Percentiles rank a stretch among this genome's conserved stretches.
phyloP scores from a whole-genome alignment of 2,113 vertebrate species.

The Hydropotes inermis region DNA sequence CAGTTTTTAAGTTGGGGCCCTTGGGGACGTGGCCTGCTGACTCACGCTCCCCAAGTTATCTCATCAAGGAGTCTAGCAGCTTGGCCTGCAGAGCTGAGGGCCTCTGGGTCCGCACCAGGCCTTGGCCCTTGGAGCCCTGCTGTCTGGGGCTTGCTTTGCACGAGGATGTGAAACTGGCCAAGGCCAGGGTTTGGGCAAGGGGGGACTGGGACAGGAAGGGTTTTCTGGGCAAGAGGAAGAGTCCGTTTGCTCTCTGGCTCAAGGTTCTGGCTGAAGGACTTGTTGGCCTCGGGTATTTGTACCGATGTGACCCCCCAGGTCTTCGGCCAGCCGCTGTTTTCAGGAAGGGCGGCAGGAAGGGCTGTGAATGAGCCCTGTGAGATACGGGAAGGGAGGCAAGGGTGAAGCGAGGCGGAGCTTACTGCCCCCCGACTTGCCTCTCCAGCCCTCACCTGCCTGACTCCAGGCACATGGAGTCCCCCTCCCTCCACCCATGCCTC shows the following conservation, averaged over 20 bases:
- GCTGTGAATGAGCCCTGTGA: neutral
- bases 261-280: neutral
- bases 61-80: neutral
- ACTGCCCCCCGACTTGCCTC: neutral
- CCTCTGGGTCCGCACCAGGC: neutral
- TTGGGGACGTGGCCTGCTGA: neutral
- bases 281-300: constrained; percentile 36
- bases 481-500: neutral
- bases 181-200: neutral
- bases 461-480: neutral
- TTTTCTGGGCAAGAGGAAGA: neutral
- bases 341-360: constrained; percentile 21
- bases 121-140: neutral
- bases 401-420: neutral
- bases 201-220: neutral
- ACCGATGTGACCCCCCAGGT: neutral
- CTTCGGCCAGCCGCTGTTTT: neutral
- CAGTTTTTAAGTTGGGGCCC: neutral
- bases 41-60: neutral
- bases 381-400: neutral
- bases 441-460: fast-evolving
- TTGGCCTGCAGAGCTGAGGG: neutral
- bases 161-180: neutral
- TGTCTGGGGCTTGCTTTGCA: neutral
- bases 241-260: neutral